Base-by-base conservation (phyloP, 1,140 invertebrate species). In the Bombus soroeensis region DNA sequence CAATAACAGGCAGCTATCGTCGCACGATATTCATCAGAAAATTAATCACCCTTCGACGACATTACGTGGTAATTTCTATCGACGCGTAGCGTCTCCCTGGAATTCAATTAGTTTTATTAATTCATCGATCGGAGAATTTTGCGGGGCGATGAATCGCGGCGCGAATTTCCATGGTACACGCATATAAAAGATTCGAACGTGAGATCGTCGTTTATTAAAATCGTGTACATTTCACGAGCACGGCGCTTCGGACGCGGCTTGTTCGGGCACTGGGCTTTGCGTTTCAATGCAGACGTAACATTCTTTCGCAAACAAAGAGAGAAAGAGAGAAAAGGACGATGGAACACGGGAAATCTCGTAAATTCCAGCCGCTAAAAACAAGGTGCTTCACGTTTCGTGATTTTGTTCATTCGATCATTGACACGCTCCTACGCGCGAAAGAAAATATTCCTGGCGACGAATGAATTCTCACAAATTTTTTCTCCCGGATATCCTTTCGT, bases 91-190 rank as follows among this genome's bases (percentile, higher is more conserved):
- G 37, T 41, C 10, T 28, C 71, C 1, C 5, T 32, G 71, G 41
- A 73, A 43, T 73, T 73, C 71, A 43, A 73, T 73, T 73, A 73
- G 37, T 73, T 43, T 73, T 73, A 73, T 73, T 73, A 73, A 73
- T 73, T 43, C 71, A n/a, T 28, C 37, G 68, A 22, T 25, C 68
- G 34, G 41, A 15, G 41, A 43, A 43, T 43, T 73, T 43, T 6
- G 6, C 71, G 41, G 6, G 28, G 2, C 25, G 25, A 41, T 28
- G 25, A 71, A 41, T 71, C n/a, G 8, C 34, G 64, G 37, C 32
- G 34, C 15, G 68, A 39, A 70, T 70, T 34, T 70, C 39, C 28
- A 41, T 28, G 15, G 2, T 66, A 32, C 32, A 15, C 57, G 10
- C 22, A 15, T 3, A 32, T n/a, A 43, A 43, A 43, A 43, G 71